A percentile compares a stretch with the other conserved stretches of the same genome.
Conservation (phyloP, 2,888 invertebrate genomes). For the Idaea aversata region DNA sequence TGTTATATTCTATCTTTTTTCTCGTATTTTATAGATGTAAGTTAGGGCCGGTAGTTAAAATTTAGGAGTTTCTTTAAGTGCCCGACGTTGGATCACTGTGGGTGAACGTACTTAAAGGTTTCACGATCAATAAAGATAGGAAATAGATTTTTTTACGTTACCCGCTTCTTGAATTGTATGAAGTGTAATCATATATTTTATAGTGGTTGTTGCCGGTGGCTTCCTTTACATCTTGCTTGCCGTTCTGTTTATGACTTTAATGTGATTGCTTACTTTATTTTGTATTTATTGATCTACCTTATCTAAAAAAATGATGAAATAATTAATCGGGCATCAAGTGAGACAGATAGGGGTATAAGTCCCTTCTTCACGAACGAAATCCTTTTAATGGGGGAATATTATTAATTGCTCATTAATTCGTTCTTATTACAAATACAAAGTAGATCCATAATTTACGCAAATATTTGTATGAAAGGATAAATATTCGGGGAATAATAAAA, state of each 20-base stretch:
- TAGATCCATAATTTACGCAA: no score
- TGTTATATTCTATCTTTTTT: constrained; percentile 41
- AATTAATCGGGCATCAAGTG: no score
- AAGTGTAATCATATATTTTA: constrained; percentile 6
- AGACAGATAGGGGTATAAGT: no score
- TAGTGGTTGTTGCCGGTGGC: constrained; percentile 1
- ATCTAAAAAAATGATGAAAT: not conserved
- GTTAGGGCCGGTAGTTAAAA: constrained; percentile 33
- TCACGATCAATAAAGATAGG: constrained; percentile 34
- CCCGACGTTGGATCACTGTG: constrained; percentile 22
- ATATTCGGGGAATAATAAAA: not conserved
- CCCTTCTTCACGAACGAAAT: no score
- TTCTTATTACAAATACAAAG: no score
- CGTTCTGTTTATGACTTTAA: not conserved
- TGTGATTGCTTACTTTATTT: not conserved
- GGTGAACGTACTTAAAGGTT: constrained; percentile 30
- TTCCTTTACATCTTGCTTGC: not conserved
- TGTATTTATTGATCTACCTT: constrained; percentile 5
- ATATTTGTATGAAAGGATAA: no score
- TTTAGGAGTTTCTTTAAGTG: constrained; percentile 35
- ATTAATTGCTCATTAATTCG: no score
- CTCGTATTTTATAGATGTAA: constrained; percentile 34
- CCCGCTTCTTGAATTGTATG: constrained; percentile 18
- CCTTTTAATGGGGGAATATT: no score
- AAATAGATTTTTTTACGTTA: constrained; percentile 32